Evolutionary conservation across 2,797 vertebrate species (phyloP).

Genomic region (Nothura maculosa): DNA sequence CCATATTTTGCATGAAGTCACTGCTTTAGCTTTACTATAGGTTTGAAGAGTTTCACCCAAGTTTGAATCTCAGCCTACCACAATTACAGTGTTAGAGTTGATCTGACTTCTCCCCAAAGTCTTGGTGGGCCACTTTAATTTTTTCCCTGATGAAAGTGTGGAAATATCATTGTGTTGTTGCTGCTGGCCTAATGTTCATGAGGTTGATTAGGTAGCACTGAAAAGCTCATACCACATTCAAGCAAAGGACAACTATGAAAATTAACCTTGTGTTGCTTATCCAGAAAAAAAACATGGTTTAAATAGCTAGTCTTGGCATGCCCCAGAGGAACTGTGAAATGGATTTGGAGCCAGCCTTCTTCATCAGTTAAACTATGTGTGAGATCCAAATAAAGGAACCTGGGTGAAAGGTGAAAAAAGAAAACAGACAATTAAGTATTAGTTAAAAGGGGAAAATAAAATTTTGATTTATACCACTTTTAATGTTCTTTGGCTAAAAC

Average conservation of each 20-base stretch:
- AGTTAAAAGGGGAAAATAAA: not conserved
- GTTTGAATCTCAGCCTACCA: conserved; percentile 31
- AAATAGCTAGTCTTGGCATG: not conserved
- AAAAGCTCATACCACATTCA: not conserved
- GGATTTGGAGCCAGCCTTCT: conserved; percentile 46
- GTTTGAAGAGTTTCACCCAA: conserved; percentile 37
- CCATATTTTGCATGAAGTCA: conserved; percentile 16
- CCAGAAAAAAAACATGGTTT: not conserved
- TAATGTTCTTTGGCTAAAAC: not conserved
- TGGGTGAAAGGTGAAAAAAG: conserved; percentile 50
- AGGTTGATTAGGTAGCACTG: conserved; percentile 7
- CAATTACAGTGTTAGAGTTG: conserved; percentile 1
- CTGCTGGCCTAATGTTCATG: not conserved
- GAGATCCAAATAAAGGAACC: conserved; percentile 24
- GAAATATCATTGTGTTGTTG: conserved; percentile 8
- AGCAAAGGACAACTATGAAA: not conserved
- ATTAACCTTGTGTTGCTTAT: conserved; percentile 20
- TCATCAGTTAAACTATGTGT: conserved; percentile 40
- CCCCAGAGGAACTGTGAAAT: conserved; percentile 37
- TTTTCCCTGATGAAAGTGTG: conserved; percentile 1
- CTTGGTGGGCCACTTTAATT: not conserved
- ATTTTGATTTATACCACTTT: conserved; percentile 38
- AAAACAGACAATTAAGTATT: conserved; percentile 47
- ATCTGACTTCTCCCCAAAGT: conserved; percentile 1
- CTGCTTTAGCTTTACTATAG: not conserved